These are phyloP conservation scores for Erynnis tages DNA, from an alignment of 2,888 invertebrate species.

Conservation along the genomic window DNA sequence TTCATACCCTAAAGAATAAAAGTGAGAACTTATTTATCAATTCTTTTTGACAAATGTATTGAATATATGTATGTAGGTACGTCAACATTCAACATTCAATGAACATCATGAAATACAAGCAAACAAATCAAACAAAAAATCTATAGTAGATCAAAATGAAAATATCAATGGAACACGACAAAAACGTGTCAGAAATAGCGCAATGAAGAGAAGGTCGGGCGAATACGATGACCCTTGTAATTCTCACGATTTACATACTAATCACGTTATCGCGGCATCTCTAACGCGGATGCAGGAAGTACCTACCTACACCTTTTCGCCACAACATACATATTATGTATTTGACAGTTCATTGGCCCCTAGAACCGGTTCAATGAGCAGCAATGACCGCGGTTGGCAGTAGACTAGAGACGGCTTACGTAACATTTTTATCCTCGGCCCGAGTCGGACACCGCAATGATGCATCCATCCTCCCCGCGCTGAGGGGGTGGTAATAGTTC, in stretches of 20 bases:
- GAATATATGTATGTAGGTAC: not conserved
- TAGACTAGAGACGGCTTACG: slow-evolving; percentile 8
- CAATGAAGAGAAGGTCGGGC: not conserved
- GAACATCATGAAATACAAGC: not conserved
- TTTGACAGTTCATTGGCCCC: slow-evolving; percentile 39
- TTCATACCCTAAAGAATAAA: no score
- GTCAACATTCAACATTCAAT: not conserved
- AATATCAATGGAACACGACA: no score
- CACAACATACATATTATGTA: slow-evolving; percentile 13
- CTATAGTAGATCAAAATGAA: no score
- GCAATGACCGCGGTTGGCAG: slow-evolving; percentile 24
- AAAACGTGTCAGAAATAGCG: no score
- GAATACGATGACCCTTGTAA: not conserved
- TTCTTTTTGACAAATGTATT: no score
- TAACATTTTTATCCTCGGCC: slow-evolving; percentile 17
- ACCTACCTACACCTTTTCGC: slow-evolving; percentile 1
- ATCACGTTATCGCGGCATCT: not conserved
- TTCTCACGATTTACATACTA: slow-evolving; percentile 11
- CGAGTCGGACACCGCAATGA: slow-evolving; percentile 14
- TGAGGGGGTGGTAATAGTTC: not conserved
- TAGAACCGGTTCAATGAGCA: slow-evolving; percentile 27
- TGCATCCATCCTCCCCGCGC: slow-evolving; percentile 2
- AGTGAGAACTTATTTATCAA: no score
- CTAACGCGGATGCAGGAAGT: slow-evolving; percentile 6
- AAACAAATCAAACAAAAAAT: no score